phyloP scores from a whole-genome alignment of 2,888 invertebrate genomes.

The Meiosimyza platycephala region DNA sequence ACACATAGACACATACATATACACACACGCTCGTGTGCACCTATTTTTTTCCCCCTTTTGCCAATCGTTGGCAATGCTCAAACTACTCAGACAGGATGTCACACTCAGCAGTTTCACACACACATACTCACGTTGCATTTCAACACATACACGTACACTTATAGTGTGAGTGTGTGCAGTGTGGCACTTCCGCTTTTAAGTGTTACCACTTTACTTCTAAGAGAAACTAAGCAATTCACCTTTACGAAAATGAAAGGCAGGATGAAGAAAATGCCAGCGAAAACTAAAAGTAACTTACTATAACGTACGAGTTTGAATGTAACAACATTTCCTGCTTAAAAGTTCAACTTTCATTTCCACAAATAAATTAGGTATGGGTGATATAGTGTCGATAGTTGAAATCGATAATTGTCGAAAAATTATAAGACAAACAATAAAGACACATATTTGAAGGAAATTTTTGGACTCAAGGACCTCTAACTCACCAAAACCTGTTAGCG shows the following conservation, averaged over 20 bases:
- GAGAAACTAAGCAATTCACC: constrained; percentile 12
- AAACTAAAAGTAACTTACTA: no score
- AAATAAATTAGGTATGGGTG: no score
- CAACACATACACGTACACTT: background rate
- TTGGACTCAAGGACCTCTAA: no score
- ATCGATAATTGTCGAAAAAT: no score
- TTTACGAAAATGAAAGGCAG: background rate
- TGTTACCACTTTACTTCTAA: constrained; percentile 20
- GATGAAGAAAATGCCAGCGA: no score
- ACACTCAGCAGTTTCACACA: background rate
- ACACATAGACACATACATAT: background rate
- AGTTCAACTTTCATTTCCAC: no score
- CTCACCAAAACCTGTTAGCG: no score
- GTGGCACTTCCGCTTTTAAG: constrained; percentile 24
- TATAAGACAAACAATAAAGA: no score
- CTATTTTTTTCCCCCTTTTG: constrained; percentile 9
- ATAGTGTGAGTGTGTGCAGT: background rate
- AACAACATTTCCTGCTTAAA: no score
- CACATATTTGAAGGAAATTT: no score
- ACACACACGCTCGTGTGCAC: background rate
- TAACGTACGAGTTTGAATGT: no score
- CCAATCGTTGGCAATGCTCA: constrained; percentile 3
- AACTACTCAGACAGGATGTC: constrained; percentile 13
- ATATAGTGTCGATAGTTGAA: no score
- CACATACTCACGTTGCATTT: background rate